Evolutionary conservation across 2,113 vertebrate genomes (phyloP), one percentile per base, ranked within the genome.

Genomic region (Pontoporia blainvillei): DNA sequence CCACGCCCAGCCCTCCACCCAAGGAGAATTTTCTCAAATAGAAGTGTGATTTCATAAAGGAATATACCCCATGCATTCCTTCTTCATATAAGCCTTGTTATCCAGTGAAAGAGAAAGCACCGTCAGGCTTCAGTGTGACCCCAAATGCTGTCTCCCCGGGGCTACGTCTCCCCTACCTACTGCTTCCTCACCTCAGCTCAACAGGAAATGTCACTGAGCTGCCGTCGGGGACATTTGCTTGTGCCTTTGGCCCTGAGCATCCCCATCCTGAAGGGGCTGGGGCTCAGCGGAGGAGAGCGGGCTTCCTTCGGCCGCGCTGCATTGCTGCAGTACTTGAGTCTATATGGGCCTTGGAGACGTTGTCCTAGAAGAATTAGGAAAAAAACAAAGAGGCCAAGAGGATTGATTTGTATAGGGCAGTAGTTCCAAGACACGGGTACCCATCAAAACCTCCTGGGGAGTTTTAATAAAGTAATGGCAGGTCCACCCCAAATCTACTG

Each of bases 61-160:
- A 29, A 36, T 25, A 17, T 27, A 23, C 27, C 54, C 75, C 75
- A 2, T 29, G 2, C 75, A 23, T 20, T 27, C 73, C 61, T 92
- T 59, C 36, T 72, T 69, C 3, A 5, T 67, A 2, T 17, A 29
- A 88, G 36, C 62, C 8, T 39, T 10, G 23, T 34, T 72, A 7
- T 41, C 21, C 23, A 13, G 39, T 79, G 36, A 49, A 27, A 62
- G 52, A 44, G 57, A 46, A 52, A 52, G 71, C 36, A 20, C 0
- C 0, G 0, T 29, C 46, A 49, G 36, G 1, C 62, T 20, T 75
- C 17, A 27, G 1, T 0, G 13, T 64, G 36, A 29, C 14, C 54
- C 89, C 82, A 52, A 9, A 39, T 9, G 4, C 3, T 29, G 52
- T 13, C 39, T 17, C 44, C 23, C 0, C 2, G 20, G 9, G 27